phyloP scores from a whole-genome alignment of 2,797 vertebrate species.

The Gastrophryne carolinensis region DNA sequence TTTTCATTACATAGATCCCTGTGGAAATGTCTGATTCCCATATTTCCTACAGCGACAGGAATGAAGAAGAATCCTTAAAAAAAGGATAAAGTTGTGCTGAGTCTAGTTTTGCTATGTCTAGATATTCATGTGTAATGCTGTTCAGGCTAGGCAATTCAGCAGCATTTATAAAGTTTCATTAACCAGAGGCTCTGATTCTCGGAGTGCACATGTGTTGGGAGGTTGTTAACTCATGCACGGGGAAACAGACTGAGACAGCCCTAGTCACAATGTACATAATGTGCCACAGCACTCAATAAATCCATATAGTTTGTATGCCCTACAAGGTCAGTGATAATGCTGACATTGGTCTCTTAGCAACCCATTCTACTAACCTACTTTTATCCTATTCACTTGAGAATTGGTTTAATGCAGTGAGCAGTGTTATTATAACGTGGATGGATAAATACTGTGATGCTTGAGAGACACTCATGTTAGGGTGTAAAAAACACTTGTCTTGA shows the following conservation, averaged over 20 bases:
- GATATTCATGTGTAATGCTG: slow-evolving; percentile 59
- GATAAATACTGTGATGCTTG: slow-evolving; percentile 59
- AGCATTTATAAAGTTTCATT: slow-evolving; percentile 53
- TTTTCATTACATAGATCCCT: slow-evolving; percentile 67
- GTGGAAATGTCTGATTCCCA: slow-evolving; percentile 61
- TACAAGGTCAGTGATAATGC: slow-evolving; percentile 76
- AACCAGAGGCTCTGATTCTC: slow-evolving; percentile 37
- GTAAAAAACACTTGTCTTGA: slow-evolving; percentile 49
- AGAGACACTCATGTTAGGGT: slow-evolving; percentile 51
- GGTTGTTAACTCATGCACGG: slow-evolving; percentile 56
- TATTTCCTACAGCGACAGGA: slow-evolving; percentile 58
- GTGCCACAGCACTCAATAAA: slow-evolving; percentile 72
- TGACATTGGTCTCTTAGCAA: slow-evolving; percentile 79
- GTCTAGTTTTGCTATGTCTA: slow-evolving; percentile 58
- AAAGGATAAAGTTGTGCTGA: slow-evolving; percentile 65
- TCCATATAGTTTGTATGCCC: slow-evolving; percentile 72
- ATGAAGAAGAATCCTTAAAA: slow-evolving; percentile 62
- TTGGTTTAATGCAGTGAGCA: slow-evolving; percentile 70
- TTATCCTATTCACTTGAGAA: slow-evolving; percentile 73
- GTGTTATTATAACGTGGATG: slow-evolving; percentile 64
- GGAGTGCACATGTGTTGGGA: slow-evolving; percentile 46
- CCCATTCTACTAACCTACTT: slow-evolving; percentile 77
- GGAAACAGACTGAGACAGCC: slow-evolving; percentile 68
- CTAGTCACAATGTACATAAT: slow-evolving; percentile 66
- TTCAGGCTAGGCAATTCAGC: slow-evolving; percentile 57